Base-by-base conservation (phyloP, 2,797 vertebrate genomes). In the Aulostomus chinensis region DNA sequence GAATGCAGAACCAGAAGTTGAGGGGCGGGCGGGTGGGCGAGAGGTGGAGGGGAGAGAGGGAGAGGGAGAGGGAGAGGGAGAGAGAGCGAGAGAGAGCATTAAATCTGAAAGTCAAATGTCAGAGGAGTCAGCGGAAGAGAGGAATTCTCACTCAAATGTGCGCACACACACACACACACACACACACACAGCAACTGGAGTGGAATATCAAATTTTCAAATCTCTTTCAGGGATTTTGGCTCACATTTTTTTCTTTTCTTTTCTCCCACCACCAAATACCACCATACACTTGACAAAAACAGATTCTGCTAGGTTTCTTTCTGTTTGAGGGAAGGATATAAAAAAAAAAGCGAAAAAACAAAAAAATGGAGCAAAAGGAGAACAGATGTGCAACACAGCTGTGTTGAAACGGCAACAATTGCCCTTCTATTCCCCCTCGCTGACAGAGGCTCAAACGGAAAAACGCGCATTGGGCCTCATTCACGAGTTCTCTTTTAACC, bases 111-210 rank as follows among this genome's bases (percentile, higher is more conserved):
- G 80, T 88, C 77, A 88, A 90, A 91, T 89, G 88, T 85, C 87
- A 88, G 85, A 85, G 78, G 88, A 88, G 88, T 83, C 86, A 85
- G 87, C 81, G 83, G 87, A 86, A 87, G 54, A 75, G 77, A 87
- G 86, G 88, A 84, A 74, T 87, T 84, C 80, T 66, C 69, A 89
- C 55, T 75, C 66, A 33, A 78, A 81, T 54, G 46, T n/a, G n/a
- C n/a, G n/a, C n/a, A n/a, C n/a, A n/a, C n/a, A n/a, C n/a, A n/a
- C n/a, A n/a, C n/a, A n/a, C n/a, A n/a, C n/a, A n/a, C n/a, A n/a
- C n/a, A n/a, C 60, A 62, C 61, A 76, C 66, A 36, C 58, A 61
- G 72, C 43, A n/a, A 32, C 70, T 63, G 58, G 66, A 84, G 76
- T 31, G 60, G 77, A 79, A 83, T 74, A 67, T 70, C 38, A 78